A percentile compares a stretch with the other conserved stretches of the same genome.
These are phyloP conservation scores for Planococcus citri DNA, from an alignment of 1,140 invertebrate species.

Conservation along the genomic window DNA sequence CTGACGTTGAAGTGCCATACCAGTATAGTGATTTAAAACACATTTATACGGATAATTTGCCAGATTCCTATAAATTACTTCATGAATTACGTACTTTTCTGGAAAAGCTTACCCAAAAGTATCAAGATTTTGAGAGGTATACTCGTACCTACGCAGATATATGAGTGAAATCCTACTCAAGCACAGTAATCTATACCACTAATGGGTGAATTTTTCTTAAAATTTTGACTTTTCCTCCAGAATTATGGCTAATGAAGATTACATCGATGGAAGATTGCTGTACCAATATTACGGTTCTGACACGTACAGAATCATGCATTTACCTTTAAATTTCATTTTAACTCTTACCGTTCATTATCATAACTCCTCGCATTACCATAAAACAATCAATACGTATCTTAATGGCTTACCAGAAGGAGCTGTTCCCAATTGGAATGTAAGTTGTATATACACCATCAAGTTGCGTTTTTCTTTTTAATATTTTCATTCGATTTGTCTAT, in stretches of 20 bases:
- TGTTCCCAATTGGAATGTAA: background rate
- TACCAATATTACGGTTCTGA: background rate
- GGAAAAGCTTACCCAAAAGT: slow-evolving; percentile 39
- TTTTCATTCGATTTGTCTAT: background rate
- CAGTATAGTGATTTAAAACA: slow-evolving; percentile 43
- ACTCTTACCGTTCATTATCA: background rate
- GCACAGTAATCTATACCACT: too few species aligned
- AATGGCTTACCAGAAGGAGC: background rate
- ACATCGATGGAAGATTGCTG: background rate
- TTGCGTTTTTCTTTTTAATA: too few species aligned
- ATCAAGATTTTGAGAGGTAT: background rate
- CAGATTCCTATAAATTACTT: slow-evolving; percentile 46
- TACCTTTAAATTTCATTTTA: background rate
- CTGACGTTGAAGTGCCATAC: slow-evolving; percentile 24
- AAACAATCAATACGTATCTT: background rate
- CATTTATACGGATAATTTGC: slow-evolving; percentile 47
- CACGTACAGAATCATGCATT: background rate
- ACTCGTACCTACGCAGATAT: too few species aligned
- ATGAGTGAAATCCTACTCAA: too few species aligned
- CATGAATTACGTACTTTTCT: slow-evolving; percentile 47
- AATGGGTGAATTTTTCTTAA: background rate
- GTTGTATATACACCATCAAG: background rate
- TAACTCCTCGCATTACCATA: background rate
- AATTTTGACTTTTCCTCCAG: background rate
- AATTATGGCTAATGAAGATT: background rate